Evolutionary conservation across 2,888 invertebrate genomes (phyloP), one percentile per base, ranked within the genome.

Genomic region (Halictus quadricinctus): DNA sequence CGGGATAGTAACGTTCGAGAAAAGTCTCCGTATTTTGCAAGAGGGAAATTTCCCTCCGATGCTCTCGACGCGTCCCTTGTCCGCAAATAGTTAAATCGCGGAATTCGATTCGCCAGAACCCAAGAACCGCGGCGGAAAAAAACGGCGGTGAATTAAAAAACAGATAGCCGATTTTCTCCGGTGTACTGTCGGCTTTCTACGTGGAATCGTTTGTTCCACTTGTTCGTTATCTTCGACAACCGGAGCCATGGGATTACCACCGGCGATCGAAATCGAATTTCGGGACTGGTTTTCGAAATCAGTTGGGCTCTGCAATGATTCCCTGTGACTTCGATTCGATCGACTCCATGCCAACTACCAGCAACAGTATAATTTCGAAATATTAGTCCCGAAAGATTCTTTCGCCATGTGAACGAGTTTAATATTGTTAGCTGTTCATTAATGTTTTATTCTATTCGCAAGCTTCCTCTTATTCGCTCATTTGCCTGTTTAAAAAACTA

Each of bases 201-300:
- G 41, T 77, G 21, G 48, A 76, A 83, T 13, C 83, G 82, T 74
- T 84, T 50, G 58, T 74, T 82, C 77, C 77, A 77, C 82, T 84
- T 84, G 78, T 87, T 77, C 76, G 77, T 66, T 76, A 69, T 64
- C 74, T 74, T 77, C 82, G 81, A 81, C 84, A 80, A 78, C 8
- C 72, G 48, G 73, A 76, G 84, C 70, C 80, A 70, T 36, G 80
- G 84, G 84, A 84, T 80, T 64, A 64, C 64, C 73, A 80, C 43
- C 58, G 21, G 29, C 60, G 77, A 58, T 74, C 64, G 80, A 36
- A 76, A 85, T 60, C 75, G 84, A 60, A 78, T 84, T 77, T 66
- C 46, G 80, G 64, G 77, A 88, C 87, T 88, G 87, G 86, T 87
- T 88, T 89, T 88, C 87, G 76, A 86, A 90, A 86, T 86, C 88